Base-by-base conservation (phyloP, 2,797 vertebrate genomes). In the Nasua narica region DNA sequence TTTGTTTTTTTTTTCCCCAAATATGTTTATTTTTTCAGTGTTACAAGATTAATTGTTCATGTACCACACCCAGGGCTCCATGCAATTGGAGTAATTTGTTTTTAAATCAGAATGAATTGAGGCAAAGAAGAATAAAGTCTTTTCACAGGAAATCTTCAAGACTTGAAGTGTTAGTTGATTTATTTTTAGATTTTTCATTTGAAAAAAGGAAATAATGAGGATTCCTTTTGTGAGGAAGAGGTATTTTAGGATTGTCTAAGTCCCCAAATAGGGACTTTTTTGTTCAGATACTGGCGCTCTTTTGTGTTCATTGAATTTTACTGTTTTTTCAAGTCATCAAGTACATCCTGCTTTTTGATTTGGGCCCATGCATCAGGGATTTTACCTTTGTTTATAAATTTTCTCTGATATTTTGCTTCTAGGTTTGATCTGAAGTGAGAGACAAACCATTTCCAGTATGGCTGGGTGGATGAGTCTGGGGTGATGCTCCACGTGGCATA, bases 401-500 rank as follows among this genome's bases (percentile, higher is more conserved):
- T 97, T 7, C 18, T 18, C 10, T 78, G 5, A 43, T 98, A 97
- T 25, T 50, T 95, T 54, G 96, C 67, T 95, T 98, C 96, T 54
- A 96, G 43, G 0, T 98, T 78, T 77, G 6, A 52, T 89, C 90
- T 97, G 94, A 98, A 98, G 21, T 74, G 87, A 82, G 94, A 98
- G 46, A 97, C 25, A 95, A 98, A 98, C 96, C 98, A 98, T 94
- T 98, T 98, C 97, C 97, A 98, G 21, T 98, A 98, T 32, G 52
- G 70, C 56, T 96, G 97, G 3, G 32, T 35, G 8, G 96, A 87
- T 77, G 87, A 70, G 76, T 97, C 98, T 65, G 98, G 93, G 12
- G 95, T 98, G 78, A 98, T 98, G 14, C 76, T 97, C 97, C 98
- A 98, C n/a, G 4, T 97, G 46, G 90, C 93, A 77, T 91, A 98